Percentiles rank a stretch among this genome's conserved stretches.
Evolutionary conservation across 1,140 invertebrate genomes (phyloP).

Genomic region (Hyposmocoma kahamanoa): DNA sequence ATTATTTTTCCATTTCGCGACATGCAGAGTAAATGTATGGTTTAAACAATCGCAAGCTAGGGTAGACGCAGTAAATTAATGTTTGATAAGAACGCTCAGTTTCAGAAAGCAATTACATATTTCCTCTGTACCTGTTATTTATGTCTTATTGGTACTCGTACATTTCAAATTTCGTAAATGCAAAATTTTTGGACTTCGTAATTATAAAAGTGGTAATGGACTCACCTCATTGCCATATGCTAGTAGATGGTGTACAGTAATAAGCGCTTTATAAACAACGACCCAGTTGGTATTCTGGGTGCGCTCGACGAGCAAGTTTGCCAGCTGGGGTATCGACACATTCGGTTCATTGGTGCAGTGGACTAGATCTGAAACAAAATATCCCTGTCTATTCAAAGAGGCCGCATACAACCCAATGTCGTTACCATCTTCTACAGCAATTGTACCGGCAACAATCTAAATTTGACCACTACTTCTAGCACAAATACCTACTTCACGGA

Average conservation of each 20-base stretch:
- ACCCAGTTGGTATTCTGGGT: slow-evolving; percentile 99
- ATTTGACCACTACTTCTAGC: too few relatives aligned
- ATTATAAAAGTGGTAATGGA: background rate
- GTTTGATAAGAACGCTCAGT: background rate
- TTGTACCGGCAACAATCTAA: too few relatives aligned
- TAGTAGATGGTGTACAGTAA: slow-evolving; percentile 99
- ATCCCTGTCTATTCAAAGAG: too few relatives aligned
- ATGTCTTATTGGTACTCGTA: background rate
- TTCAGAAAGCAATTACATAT: background rate
- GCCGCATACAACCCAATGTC: too few relatives aligned
- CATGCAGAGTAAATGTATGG: background rate
- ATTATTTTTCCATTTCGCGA: background rate
- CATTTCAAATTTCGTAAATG: background rate
- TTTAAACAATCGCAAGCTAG: background rate
- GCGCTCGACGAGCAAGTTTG: slow-evolving; percentile 97
- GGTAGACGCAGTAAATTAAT: background rate
- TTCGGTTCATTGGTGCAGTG: slow-evolving; percentile 99
- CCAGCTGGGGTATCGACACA: slow-evolving; percentile 98
- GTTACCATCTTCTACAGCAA: too few relatives aligned
- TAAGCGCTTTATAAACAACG: slow-evolving; percentile 98
- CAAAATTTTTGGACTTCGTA: background rate
- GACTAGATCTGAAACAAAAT: slow-evolving; percentile 89
- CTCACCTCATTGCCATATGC: slow-evolving; percentile 99
- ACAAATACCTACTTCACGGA: too few relatives aligned
- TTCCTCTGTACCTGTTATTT: too few relatives aligned